Percentiles rank a stretch among this genome's conserved stretches.
Conservation (phyloP, 2,888 invertebrate species). For the Bombyx huttoni region DNA sequence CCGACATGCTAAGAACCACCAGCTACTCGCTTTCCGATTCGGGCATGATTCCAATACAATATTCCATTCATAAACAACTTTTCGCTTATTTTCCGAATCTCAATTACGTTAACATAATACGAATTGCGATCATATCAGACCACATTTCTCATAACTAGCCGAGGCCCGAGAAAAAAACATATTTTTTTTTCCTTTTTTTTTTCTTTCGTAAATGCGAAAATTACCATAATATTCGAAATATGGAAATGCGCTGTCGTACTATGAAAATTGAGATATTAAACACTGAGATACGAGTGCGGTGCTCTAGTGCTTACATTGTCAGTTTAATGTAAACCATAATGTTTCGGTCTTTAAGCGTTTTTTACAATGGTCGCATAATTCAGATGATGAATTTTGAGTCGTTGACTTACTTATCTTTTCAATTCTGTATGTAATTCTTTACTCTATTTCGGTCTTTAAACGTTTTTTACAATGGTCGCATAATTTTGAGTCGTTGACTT, state of each 20-base stretch:
- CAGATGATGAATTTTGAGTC: no score
- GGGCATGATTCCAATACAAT: no score
- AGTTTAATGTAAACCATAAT: not conserved
- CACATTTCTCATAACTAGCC: slow-evolving; percentile 9
- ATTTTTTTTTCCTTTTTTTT: slow-evolving; percentile 5
- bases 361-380: no score
- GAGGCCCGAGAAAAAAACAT: slow-evolving; percentile 8
- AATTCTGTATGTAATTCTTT: no score
- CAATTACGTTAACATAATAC: not conserved
- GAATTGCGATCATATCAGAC: slow-evolving; percentile 8
- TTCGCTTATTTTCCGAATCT: not conserved
- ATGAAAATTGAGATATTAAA: slow-evolving; percentile 13
- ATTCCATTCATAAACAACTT: no score
- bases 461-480: no score
- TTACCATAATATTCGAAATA: slow-evolving; percentile 28
- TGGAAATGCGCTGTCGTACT: slow-evolving; percentile 10
- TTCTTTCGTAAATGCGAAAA: slow-evolving; percentile 24
- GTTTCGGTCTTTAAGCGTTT: no score
- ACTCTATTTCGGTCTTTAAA: no score
- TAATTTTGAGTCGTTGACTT: no score
- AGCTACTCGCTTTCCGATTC: no score
- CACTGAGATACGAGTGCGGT: slow-evolving; percentile 2
- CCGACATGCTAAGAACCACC: no score
- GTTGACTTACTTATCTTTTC: no score
- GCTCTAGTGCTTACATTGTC: not conserved